Evolutionary conservation across 2,888 invertebrate genomes (phyloP), one percentile per base, ranked within the genome.

Genomic region (Anticlea derivata): DNA sequence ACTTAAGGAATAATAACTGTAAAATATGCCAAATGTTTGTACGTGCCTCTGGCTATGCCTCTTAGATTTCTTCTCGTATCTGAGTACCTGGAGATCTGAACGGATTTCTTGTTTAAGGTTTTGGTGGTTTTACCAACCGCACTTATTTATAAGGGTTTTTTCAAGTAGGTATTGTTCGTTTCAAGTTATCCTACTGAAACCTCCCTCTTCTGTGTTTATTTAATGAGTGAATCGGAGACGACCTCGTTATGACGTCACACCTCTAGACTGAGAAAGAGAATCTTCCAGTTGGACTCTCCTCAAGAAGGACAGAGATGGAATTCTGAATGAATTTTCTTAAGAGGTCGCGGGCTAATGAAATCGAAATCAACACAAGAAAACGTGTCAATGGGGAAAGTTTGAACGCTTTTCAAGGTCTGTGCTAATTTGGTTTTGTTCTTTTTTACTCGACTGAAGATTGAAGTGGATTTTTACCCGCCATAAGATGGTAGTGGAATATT

Each of bases 221-320:
- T 88, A 89, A 88, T 89, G 87, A 88, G 88, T 80, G 86, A 83
- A 85, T 83, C 80, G 80, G 78, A 81, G 80, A 78, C 80, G 83
- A 80, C 80, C 83, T 86, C 86, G 84, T 84, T 82, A 83, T 86
- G 88, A 88, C 88, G 89, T 86, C 88, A 86, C 80, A 69, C 73
- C 67, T 73, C 73, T 33, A 62, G 75, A 86, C 63, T 7, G 77
- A 69, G 82, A 83, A 30, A 49, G 63, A 59, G 37, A 68, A 55
- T 51, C 55, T 56, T 55, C 30, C 51, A 49, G 61, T 57, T 55
- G 54, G 37, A 55, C 60, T 55, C 60, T 50, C 37, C 49, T 20
- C 39, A 52, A 52, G 50, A 43, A 45, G 13, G 73, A 86, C 56
- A 53, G 72, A 58, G 84, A 86, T 7, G 49, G 60, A 52, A 58